phyloP scores from a whole-genome alignment of 2,797 vertebrate species.

The Pelodytes ibericus region DNA sequence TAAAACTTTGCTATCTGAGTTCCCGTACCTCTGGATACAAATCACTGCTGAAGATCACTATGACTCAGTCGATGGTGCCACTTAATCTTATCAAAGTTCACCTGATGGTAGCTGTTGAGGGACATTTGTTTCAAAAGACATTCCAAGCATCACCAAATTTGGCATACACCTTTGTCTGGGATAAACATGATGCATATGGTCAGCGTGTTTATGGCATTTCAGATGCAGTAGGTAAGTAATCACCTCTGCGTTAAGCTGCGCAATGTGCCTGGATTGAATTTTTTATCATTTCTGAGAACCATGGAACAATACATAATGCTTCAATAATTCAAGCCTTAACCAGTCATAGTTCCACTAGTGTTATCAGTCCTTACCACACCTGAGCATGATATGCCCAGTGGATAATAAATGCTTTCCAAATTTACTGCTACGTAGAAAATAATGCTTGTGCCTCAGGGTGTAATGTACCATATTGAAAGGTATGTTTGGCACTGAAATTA shows the following conservation, averaged over 20 bases:
- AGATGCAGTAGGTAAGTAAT: constrained; percentile 84
- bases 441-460: background rate
- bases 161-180: constrained; percentile 97
- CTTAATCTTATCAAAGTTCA: constrained; percentile 96
- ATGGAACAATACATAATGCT: background rate
- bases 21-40: constrained; percentile 93
- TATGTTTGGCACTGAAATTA: constrained; percentile 8
- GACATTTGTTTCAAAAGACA: constrained; percentile 97
- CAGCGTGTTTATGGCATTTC: constrained; percentile 95
- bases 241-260: background rate
- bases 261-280: background rate
- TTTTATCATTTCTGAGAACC: background rate
- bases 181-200: constrained; percentile 95
- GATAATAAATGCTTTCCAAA: background rate
- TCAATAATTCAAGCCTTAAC: background rate
- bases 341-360: background rate
- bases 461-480: constrained; percentile 13
- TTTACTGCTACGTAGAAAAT: constrained; percentile 44
- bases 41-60: constrained; percentile 94
- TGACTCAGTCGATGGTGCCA: constrained; percentile 93
- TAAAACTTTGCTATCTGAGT: constrained; percentile 95
- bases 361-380: constrained; percentile 2
- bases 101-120: constrained; percentile 97
- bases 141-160: constrained; percentile 96
- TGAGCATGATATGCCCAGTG: background rate